Percentiles rank a stretch among this genome's conserved stretches.
phyloP scores from a whole-genome alignment of 2,888 invertebrate genomes.

The Pantelozetes paolii region DNA sequence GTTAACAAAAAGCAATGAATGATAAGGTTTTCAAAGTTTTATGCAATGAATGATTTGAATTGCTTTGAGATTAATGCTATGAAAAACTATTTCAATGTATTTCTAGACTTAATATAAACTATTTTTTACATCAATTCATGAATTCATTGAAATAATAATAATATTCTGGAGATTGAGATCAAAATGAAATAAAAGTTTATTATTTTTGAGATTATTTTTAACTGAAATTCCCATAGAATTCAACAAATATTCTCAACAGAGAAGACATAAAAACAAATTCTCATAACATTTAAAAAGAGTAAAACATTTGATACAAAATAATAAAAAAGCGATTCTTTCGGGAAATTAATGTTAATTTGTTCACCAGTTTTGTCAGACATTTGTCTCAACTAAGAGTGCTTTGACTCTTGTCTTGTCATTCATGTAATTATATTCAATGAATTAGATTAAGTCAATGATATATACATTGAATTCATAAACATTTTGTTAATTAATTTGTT shows the following conservation, averaged over 20 bases:
- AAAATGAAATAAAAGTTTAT: no score
- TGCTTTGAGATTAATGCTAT: no score
- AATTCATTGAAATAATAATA: no score
- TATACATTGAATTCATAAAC: not conserved
- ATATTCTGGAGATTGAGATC: no score
- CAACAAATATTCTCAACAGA: not conserved
- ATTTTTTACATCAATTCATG: no score
- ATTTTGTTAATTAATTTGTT: not conserved
- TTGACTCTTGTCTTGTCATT: constrained; percentile 4
- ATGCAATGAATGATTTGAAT: no score
- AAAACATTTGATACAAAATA: not conserved
- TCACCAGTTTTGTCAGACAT: not conserved
- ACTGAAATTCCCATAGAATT: no score
- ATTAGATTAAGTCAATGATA: constrained; percentile 24
- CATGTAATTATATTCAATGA: not conserved
- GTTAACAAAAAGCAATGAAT: not conserved
- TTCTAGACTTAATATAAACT: no score
- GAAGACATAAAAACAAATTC: not conserved
- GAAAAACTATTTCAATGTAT: no score
- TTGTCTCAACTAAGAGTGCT: not conserved
- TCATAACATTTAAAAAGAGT: not conserved
- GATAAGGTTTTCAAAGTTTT: no score
- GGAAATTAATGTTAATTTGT: not conserved
- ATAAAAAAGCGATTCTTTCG: not conserved
- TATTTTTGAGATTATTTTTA: no score